A percentile compares a stretch with the other conserved stretches of the same genome.
These are phyloP conservation scores for Ricordea florida DNA, from an alignment of 92 coral and sea anemone genomes.

Conservation along the genomic window DNA sequence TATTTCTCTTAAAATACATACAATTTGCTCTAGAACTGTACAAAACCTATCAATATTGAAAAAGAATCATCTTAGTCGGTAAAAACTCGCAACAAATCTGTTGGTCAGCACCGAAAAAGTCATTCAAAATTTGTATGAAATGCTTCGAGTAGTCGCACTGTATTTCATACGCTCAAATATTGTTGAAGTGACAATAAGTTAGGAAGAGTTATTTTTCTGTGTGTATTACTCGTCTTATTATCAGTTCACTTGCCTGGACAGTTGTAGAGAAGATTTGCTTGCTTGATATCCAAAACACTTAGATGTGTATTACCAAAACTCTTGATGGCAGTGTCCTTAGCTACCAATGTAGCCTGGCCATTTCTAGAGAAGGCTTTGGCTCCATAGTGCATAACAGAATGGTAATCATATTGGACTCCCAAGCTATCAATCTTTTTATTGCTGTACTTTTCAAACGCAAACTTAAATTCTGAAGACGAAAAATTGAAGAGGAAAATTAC, in stretches of 20 bases:
- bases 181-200: too few relatives aligned
- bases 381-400: constrained; percentile 95
- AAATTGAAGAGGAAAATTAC: not conserved
- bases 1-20: too few relatives aligned
- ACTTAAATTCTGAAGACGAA: constrained; percentile 58
- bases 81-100: too few relatives aligned
- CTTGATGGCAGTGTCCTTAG: constrained; percentile 58
- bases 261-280: constrained; percentile 80
- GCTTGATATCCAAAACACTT: constrained; percentile 84
- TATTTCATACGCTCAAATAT: too few relatives aligned
- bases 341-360: constrained; percentile 63
- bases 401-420: constrained; percentile 77
- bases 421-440: constrained; percentile 69
- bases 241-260: constrained; percentile 70
- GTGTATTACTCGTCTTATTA: too few relatives aligned
- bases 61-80: too few relatives aligned
- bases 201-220: too few relatives aligned
- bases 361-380: constrained; percentile 65
- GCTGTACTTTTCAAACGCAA: constrained; percentile 71
- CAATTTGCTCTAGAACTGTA: too few relatives aligned
- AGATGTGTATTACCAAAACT: constrained; percentile 77
- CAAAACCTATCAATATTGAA: too few relatives aligned
- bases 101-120: too few relatives aligned
- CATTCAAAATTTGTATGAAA: too few relatives aligned
- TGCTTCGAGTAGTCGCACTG: too few relatives aligned